Conservation (phyloP, 1,140 invertebrate genomes). For the Drosophila subobscura region DNA sequence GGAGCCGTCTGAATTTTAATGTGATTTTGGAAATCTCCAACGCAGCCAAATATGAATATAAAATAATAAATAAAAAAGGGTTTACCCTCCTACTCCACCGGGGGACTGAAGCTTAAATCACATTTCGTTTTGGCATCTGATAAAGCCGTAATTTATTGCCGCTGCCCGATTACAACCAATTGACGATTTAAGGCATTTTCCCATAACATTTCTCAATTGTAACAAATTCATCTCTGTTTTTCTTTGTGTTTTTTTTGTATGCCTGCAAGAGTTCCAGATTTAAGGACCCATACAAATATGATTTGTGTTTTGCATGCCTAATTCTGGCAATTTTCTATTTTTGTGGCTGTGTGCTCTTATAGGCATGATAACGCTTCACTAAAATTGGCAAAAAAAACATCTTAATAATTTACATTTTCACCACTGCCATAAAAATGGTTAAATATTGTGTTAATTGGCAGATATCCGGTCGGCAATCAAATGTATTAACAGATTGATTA, state of each 20-base stretch:
- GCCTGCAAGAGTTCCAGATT: slow-evolving; percentile 55
- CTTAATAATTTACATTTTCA: slow-evolving; percentile 54
- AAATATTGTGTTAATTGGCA: slow-evolving; percentile 66
- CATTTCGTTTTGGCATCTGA: slow-evolving; percentile 73
- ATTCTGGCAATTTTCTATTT: slow-evolving; percentile 28
- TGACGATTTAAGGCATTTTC: slow-evolving; percentile 70
- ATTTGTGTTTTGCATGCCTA: slow-evolving; percentile 20
- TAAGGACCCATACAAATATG: slow-evolving; percentile 66
- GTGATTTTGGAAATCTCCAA: slow-evolving; percentile 45
- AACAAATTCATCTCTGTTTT: slow-evolving; percentile 12
- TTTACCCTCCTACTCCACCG: slow-evolving; percentile 16
- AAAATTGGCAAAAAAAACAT: slow-evolving; percentile 48
- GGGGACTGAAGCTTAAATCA: slow-evolving; percentile 57
- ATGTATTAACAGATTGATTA: slow-evolving; percentile 34
- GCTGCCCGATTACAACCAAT: slow-evolving; percentile 68
- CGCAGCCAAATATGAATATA: slow-evolving; percentile 69
- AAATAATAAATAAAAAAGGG: slow-evolving; percentile 63
- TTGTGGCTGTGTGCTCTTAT: slow-evolving; percentile 49
- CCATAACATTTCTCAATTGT: slow-evolving; percentile 65
- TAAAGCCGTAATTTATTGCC: slow-evolving; percentile 65
- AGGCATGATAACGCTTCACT: slow-evolving; percentile 20
- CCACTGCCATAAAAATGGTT: slow-evolving; percentile 54
- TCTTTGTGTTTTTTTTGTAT: slow-evolving; percentile 15
- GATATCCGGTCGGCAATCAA: slow-evolving; percentile 59
- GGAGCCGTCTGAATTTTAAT: slow-evolving; percentile 78